Percentiles rank a stretch among this genome's conserved stretches.
Conservation (phyloP, 1,140 invertebrate species). For the Drosophila pectinifera region DNA sequence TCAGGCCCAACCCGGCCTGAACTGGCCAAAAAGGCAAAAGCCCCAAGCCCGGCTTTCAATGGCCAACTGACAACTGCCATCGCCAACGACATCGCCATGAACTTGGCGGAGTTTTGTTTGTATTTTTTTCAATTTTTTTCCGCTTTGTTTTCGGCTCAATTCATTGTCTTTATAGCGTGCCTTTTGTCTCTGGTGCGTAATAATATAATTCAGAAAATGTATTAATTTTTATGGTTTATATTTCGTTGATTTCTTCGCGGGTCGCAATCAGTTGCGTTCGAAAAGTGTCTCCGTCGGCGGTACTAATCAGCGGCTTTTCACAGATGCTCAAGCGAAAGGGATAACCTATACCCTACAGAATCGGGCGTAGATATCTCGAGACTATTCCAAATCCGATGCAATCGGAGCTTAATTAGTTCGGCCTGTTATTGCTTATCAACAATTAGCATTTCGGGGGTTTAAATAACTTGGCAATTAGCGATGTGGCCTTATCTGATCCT, state of each 20-base stretch:
- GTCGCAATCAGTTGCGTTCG: slow-evolving; percentile 56
- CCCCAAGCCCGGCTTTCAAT: slow-evolving; percentile 49
- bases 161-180: slow-evolving; percentile 60
- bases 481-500: slow-evolving; percentile 65
- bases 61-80: slow-evolving; percentile 52
- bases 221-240: slow-evolving; percentile 78
- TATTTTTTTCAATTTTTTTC: slow-evolving; percentile 24
- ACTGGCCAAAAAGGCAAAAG: slow-evolving; percentile 16
- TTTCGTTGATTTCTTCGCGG: slow-evolving; percentile 62
- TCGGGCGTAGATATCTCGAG: background rate
- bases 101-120: slow-evolving; percentile 54
- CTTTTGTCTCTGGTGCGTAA: slow-evolving; percentile 63
- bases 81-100: slow-evolving; percentile 60
- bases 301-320: slow-evolving; percentile 56
- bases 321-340: slow-evolving; percentile 24
- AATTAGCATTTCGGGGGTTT: slow-evolving; percentile 34
- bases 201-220: slow-evolving; percentile 75
- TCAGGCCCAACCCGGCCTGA: background rate
- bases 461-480: slow-evolving; percentile 53
- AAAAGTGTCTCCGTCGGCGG: slow-evolving; percentile 36
- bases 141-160: slow-evolving; percentile 53
- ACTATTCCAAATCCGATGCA: background rate
- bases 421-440: slow-evolving; percentile 12
- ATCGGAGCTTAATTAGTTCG: slow-evolving; percentile 16
- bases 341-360: slow-evolving; percentile 49